A percentile compares a stretch with the other conserved stretches of the same genome.
Conservation (phyloP, 2,113 vertebrate genomes). For the Sylvietta virens region DNA sequence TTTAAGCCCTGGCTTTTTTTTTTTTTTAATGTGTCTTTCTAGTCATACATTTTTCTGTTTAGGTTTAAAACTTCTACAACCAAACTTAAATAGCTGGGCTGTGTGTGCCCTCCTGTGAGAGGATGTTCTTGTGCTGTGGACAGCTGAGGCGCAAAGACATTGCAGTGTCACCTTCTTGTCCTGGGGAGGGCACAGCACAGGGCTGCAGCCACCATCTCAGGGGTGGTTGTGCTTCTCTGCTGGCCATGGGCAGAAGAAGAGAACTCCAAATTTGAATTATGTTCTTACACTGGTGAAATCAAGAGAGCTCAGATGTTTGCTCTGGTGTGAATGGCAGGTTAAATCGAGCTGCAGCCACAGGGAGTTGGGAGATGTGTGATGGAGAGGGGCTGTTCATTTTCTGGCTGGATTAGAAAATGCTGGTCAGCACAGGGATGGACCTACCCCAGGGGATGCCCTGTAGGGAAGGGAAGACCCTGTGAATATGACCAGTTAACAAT, state of each 20-base stretch:
- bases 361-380: neutral
- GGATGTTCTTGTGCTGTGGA: neutral
- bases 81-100: neutral
- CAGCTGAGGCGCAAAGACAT: accelerated
- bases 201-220: neutral
- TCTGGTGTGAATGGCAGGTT: neutral
- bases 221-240: neutral
- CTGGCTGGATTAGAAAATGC: neutral
- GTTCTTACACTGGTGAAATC: neutral
- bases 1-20: neutral
- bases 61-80: neutral
- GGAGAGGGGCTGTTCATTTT: neutral
- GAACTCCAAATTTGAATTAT: neutral
- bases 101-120: neutral
- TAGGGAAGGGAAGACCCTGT: too few relatives aligned
- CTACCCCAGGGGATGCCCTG: neutral
- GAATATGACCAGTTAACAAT: too few relatives aligned
- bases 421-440: neutral
- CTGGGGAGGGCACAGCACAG: neutral
- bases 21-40: neutral
- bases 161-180: neutral
- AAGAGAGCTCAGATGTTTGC: neutral
- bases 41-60: neutral
- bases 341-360: neutral
- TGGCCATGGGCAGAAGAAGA: neutral